Base-by-base conservation (phyloP, 2,113 vertebrate species). In the Rhipidura dahli region DNA sequence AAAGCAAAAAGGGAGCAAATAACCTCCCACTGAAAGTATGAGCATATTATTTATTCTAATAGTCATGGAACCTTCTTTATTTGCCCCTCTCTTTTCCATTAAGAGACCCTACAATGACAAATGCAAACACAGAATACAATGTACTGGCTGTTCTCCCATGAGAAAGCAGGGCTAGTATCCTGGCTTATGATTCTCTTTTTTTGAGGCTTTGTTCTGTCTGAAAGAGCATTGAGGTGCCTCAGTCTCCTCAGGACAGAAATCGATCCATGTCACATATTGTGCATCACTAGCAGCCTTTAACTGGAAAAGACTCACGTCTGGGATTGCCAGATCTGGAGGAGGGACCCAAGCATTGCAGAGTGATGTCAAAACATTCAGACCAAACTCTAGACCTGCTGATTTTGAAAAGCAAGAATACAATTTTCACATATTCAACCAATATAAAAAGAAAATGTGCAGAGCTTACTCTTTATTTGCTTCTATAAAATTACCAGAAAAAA, bases 401-500 rank as follows among this genome's bases (percentile, higher is more conserved):
- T 90, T 70, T 83, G 42, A 60, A 89, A 88, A 83, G 39, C 70
- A 88, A 42, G 28, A 81, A 75, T 26, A 39, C 6, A 54, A 24
- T 81, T 95, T 91, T 93, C 78, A 95, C 66, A 53, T 71, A 78
- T 44, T 75, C 42, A 79, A 49, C 30, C 14, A 56, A 54, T 24
- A 75, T 44, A 33, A 91, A 49, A 94, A 72, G 28, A 70, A 80
- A 88, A 86, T 35, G 40, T 81, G 69, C 47, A 81, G 56, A 64
- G 15, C 28, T 93, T 66, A 75, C 3, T 24, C 31, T 94, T 95
- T 78, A 96, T 44, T 73, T 18, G 72, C 20, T 65, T 72, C 92
- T 44, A 93, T 92, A 90, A 93, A 95, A 96, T 96, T 94, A 96
- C 75, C 90, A 93, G 90, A 90, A 96, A 95, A 95, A 96, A 83